phyloP scores from a whole-genome alignment of 2,797 vertebrate genomes.

The Fundulus diaphanus region DNA sequence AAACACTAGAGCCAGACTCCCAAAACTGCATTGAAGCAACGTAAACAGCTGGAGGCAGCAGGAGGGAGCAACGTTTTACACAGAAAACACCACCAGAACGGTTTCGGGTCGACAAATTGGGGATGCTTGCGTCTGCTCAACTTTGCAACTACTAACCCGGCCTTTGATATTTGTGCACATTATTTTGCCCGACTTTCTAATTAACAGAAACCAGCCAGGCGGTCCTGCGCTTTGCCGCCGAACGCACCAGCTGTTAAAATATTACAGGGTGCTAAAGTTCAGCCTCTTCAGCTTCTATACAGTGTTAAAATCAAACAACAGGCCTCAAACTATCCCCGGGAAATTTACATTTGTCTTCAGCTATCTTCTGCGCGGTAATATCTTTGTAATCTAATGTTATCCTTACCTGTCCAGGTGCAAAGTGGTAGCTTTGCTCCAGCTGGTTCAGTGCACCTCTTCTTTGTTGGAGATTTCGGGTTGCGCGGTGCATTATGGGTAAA shows the following conservation, averaged over 20 bases:
- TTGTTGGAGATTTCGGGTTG: too few species aligned
- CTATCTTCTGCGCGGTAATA: background rate
- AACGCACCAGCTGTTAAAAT: background rate
- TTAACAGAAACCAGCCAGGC: background rate
- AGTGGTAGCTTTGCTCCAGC: background rate
- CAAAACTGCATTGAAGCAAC: conserved; percentile 41
- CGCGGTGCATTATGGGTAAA: too few species aligned
- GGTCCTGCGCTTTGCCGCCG: background rate
- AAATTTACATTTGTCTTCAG: background rate
- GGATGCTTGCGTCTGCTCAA: conserved; percentile 27
- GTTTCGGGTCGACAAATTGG: background rate
- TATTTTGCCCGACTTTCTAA: background rate
- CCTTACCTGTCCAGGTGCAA: background rate
- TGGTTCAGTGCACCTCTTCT: background rate
- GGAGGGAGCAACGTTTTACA: conserved; percentile 6
- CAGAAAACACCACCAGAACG: background rate
- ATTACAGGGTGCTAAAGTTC: background rate
- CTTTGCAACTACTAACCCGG: background rate
- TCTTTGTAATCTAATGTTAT: too few species aligned
- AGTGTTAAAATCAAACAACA: background rate
- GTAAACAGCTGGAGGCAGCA: conserved; percentile 32
- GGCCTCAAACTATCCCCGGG: background rate
- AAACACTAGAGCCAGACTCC: conserved; percentile 44
- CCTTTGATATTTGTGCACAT: background rate
- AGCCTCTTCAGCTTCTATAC: background rate